Evolutionary conservation across 92 coral and sea anemone species (phyloP).

Genomic region (Scolanthus callimorphus): DNA sequence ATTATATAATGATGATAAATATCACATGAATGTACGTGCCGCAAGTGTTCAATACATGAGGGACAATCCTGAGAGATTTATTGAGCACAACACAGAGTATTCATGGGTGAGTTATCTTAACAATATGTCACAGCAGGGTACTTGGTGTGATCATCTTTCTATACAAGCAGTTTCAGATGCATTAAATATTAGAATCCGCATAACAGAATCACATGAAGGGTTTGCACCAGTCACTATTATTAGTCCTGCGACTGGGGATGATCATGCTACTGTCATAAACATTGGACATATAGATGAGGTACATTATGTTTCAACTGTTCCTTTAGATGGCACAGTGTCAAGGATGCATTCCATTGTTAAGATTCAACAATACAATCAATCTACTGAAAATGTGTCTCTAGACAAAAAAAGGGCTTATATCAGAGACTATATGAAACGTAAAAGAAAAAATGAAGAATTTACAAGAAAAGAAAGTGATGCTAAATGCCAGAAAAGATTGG

Average conservation of each 20-base stretch:
- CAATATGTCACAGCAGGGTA: constrained; percentile 49
- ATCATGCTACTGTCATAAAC: constrained; percentile 23
- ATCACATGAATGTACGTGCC: constrained; percentile 29
- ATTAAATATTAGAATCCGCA: constrained; percentile 32
- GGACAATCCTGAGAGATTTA: constrained; percentile 32
- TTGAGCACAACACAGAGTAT: constrained; percentile 32
- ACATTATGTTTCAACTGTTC: no score
- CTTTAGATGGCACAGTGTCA: no score
- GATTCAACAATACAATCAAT: neutral
- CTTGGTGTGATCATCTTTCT: constrained; percentile 57
- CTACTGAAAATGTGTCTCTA: neutral
- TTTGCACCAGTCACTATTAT: constrained; percentile 39
- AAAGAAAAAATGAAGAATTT: neutral
- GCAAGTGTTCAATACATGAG: constrained; percentile 36
- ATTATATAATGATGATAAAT: constrained; percentile 14
- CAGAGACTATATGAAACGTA: constrained; percentile 35
- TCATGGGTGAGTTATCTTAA: constrained; percentile 37
- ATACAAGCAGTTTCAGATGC: constrained; percentile 65
- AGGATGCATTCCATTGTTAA: neutral
- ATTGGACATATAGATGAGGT: constrained; percentile 44
- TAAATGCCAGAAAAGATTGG: constrained; percentile 31
- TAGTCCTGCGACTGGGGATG: constrained; percentile 10
- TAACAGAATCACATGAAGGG: constrained; percentile 35
- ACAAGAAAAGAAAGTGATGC: constrained; percentile 13
- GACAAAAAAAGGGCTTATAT: constrained; percentile 19